These are phyloP conservation scores for Agrochola litura DNA, from an alignment of 2,888 invertebrate genomes.

Conservation along the genomic window DNA sequence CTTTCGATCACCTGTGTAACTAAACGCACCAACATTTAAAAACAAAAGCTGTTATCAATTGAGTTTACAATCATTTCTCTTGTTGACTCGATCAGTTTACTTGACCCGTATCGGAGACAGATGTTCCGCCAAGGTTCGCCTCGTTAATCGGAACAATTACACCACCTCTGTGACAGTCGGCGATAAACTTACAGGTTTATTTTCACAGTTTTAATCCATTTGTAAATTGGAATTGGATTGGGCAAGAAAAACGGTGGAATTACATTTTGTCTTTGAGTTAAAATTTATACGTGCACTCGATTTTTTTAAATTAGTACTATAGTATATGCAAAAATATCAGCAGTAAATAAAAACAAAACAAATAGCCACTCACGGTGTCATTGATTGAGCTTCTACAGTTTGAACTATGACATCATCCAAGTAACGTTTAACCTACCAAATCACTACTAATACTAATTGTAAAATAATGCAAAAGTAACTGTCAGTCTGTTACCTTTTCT, in stretches of 20 bases:
- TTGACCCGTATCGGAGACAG: conserved; percentile 60
- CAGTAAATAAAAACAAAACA: background rate
- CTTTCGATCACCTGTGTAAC: background rate
- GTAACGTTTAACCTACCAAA: background rate
- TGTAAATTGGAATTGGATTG: background rate
- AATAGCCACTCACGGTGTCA: background rate
- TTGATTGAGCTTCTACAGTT: too few species aligned
- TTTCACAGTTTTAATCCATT: conserved; percentile 16
- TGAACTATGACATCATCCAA: background rate
- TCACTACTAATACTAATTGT: background rate
- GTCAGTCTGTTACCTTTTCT: background rate
- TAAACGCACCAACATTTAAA: background rate
- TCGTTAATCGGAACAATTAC: conserved; percentile 65
- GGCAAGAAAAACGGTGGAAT: background rate
- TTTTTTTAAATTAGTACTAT: too few species aligned
- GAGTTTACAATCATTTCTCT: conserved; percentile 35
- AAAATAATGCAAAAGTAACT: background rate
- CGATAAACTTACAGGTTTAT: conserved; percentile 60
- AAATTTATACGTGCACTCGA: too few species aligned
- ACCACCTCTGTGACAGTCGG: conserved; percentile 44
- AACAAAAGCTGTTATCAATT: conserved; percentile 14
- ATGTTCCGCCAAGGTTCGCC: conserved; percentile 67
- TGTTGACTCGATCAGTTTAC: conserved; percentile 46
- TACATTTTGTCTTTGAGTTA: background rate
- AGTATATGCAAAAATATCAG: background rate